A percentile compares a stretch with the other conserved stretches of the same genome.
phyloP scores from a whole-genome alignment of 2,113 vertebrate species.

The Azemiops feae region DNA sequence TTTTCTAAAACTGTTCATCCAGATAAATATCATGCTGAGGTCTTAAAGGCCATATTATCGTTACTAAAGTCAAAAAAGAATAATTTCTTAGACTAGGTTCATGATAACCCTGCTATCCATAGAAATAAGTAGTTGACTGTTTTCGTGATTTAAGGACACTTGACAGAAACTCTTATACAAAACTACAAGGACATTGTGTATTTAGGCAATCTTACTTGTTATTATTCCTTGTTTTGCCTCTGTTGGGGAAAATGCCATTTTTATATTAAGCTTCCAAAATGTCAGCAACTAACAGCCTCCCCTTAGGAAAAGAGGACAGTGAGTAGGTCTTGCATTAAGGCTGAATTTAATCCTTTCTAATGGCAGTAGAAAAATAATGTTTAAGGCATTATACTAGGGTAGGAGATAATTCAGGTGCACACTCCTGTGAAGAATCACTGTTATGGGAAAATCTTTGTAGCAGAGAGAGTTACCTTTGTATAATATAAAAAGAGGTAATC shows the following conservation, averaged over 20 bases:
- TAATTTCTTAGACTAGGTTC: not conserved
- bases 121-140: not conserved
- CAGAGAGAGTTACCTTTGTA: constrained; percentile 9
- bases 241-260: fast-evolving
- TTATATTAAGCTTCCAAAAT: constrained; percentile 3
- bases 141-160: not conserved
- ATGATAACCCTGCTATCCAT: not conserved
- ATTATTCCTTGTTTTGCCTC: not conserved
- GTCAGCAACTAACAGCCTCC: not conserved
- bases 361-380: not conserved
- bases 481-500: constrained; percentile 7
- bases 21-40: not conserved
- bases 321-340: constrained; percentile 1
- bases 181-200: not conserved
- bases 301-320: not conserved
- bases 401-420: constrained; percentile 12
- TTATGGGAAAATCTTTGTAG: not conserved
- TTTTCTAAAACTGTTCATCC: not conserved
- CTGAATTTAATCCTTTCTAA: constrained; percentile 7
- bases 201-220: not conserved
- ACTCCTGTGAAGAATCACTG: not conserved
- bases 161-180: not conserved
- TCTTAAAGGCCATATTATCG: not conserved
- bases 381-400: constrained; percentile 1
- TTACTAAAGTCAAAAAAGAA: not conserved